A percentile compares a stretch with the other conserved stretches of the same genome.
Evolutionary conservation across 2,888 invertebrate species (phyloP).

Genomic region (Drosophila macrospina): DNA sequence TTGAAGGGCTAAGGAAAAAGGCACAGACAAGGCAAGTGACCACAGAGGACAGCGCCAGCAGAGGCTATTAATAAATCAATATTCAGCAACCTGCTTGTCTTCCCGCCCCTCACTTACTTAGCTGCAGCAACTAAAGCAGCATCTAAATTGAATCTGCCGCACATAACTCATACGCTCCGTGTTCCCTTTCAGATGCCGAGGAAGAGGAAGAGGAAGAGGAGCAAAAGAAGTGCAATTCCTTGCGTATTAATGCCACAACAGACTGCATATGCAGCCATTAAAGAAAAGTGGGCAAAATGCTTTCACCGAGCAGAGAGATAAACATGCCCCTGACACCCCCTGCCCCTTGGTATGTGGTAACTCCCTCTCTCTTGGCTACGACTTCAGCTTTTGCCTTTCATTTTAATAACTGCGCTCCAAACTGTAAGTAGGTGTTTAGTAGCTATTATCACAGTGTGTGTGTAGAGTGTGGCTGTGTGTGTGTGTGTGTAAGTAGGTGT

Average conservation of each 20-base stretch:
- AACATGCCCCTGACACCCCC: conserved; percentile 1
- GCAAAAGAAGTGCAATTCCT: conserved; percentile 16
- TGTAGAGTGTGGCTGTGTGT: conserved; percentile 23
- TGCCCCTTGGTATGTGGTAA: background rate
- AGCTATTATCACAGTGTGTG: conserved; percentile 63
- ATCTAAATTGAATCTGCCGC: conserved; percentile 30
- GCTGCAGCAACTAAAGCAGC: conserved; percentile 5
- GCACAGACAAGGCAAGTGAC: background rate
- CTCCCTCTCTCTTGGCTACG: conserved; percentile 4
- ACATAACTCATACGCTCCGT: conserved; percentile 49
- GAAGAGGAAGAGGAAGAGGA: background rate
- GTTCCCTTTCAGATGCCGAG: background rate
- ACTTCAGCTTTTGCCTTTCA: conserved; percentile 29
- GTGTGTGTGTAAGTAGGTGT: conserved; percentile 20
- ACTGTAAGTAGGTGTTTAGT: conserved; percentile 76
- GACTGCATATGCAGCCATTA: conserved; percentile 52
- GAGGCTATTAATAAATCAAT: conserved; percentile 2
- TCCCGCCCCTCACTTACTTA: background rate
- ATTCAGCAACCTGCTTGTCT: conserved; percentile 2
- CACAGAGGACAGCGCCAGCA: background rate
- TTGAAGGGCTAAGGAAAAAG: background rate
- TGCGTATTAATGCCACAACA: conserved; percentile 27
- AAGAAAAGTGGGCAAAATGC: conserved; percentile 28
- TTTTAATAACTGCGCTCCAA: conserved; percentile 62
- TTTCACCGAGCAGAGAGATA: conserved; percentile 38